Evolutionary conservation across 2,113 vertebrate species (phyloP).

Genomic region (Marcusenius ussheri): DNA sequence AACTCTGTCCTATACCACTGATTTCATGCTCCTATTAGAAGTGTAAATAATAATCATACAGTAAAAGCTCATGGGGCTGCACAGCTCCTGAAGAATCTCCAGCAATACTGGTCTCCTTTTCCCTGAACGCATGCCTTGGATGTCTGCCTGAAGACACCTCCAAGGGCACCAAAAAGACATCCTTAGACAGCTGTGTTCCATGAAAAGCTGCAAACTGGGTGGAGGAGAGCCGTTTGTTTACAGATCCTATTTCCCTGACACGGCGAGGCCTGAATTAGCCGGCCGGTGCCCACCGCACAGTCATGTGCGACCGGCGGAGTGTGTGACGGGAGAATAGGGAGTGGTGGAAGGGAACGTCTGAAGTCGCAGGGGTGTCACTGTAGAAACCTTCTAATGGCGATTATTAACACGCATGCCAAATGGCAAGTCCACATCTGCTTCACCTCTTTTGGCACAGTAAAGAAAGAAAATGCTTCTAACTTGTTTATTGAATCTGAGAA

Average conservation of each 20-base stretch:
- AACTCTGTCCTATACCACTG: neutral
- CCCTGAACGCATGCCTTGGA: neutral
- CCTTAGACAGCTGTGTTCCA: constrained; percentile 20
- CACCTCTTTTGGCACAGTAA: neutral
- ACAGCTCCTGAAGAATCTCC: neutral
- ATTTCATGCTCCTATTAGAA: neutral
- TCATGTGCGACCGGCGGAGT: neutral
- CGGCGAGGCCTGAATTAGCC: constrained; percentile 38
- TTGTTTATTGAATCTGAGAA: neutral
- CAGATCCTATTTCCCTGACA: constrained; percentile 42
- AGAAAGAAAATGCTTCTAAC: neutral
- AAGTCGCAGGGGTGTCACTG: neutral
- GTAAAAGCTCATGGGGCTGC: neutral
- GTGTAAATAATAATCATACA: neutral
- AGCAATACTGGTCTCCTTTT: neutral
- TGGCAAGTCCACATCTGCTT: neutral
- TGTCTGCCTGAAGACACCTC: neutral
- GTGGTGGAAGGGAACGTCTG: neutral
- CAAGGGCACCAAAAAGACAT: neutral
- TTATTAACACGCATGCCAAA: neutral
- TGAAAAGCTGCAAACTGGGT: constrained; percentile 5
- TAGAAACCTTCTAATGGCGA: neutral
- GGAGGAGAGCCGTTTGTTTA: constrained; percentile 29
- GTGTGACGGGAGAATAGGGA: neutral
- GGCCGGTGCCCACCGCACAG: constrained; percentile 21